A percentile compares a stretch with the other conserved stretches of the same genome.
These are phyloP conservation scores for Hermodice carunculata DNA, from an alignment of 2,888 invertebrate genomes.

Conservation along the genomic window DNA sequence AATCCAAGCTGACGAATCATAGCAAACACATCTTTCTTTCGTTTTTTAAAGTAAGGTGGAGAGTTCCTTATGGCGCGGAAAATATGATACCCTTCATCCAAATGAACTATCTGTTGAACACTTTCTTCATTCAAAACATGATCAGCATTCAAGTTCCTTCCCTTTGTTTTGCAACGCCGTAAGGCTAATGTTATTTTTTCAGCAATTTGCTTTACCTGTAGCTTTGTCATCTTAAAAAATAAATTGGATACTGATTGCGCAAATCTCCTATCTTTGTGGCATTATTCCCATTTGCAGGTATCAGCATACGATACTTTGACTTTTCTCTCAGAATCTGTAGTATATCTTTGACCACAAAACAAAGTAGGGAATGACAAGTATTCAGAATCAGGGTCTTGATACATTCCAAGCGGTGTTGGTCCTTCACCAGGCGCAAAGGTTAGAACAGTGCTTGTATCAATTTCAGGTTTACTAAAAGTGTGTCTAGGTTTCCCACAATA, in stretches of 20 bases:
- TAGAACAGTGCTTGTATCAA: background rate
- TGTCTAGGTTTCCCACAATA: too few species aligned
- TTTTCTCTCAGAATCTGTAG: background rate
- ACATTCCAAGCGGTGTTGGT: background rate
- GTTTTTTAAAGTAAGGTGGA: background rate
- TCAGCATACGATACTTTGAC: background rate
- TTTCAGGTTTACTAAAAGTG: background rate
- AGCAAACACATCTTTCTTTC: background rate
- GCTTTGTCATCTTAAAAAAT: background rate
- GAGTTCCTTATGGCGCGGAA: background rate
- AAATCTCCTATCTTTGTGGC: background rate
- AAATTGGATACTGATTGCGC: background rate
- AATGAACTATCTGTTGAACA: background rate
- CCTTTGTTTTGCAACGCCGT: background rate
- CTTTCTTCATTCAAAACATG: background rate
- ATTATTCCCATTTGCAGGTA: background rate
- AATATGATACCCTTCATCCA: background rate
- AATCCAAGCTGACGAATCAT: background rate
- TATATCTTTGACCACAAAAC: background rate
- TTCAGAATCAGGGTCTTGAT: background rate
- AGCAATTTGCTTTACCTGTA: background rate
- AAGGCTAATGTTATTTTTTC: background rate
- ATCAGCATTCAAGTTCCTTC: background rate
- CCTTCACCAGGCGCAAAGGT: background rate
- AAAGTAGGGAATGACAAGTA: background rate